Evolutionary conservation across 35 echinoderm and acorn worm genomes (phyloP).

Genomic region (Apostichopus parvimensis): DNA sequence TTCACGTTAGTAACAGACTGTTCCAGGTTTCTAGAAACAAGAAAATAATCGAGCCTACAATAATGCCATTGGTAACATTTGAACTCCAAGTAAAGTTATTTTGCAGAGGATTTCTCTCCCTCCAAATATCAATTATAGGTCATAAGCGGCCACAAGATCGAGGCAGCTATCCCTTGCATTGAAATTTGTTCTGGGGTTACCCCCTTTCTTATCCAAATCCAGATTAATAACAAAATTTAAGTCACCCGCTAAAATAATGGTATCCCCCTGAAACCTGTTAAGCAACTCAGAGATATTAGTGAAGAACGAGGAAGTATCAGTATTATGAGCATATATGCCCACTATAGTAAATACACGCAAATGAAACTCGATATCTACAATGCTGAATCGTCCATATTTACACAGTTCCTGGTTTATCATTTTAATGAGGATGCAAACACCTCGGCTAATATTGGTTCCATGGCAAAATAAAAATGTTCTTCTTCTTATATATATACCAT

Average conservation of each 20-base stretch:
- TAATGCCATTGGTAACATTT: background rate
- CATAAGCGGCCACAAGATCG: background rate
- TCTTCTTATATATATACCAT: background rate
- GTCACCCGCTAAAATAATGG: conserved; percentile 1
- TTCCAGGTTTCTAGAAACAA: background rate
- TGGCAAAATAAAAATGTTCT: background rate
- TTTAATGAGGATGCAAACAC: background rate
- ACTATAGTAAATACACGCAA: background rate
- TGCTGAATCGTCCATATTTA: background rate
- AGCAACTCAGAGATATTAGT: background rate
- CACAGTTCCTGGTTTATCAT: background rate
- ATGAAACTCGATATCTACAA: background rate
- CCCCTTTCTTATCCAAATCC: conserved; percentile 22
- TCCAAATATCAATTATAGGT: conserved; percentile 1
- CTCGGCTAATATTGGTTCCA: background rate
- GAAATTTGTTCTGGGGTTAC: background rate
- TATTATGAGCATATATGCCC: background rate
- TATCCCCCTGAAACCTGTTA: background rate
- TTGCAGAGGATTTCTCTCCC: background rate
- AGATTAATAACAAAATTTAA: conserved; percentile 15
- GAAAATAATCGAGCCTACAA: conserved; percentile 26
- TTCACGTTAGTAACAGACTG: background rate
- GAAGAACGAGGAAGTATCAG: background rate
- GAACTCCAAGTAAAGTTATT: conserved; percentile 33
- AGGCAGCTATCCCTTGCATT: background rate